Base-by-base conservation (phyloP, 2,797 vertebrate species). In the Dendrocincla tyrannina region DNA sequence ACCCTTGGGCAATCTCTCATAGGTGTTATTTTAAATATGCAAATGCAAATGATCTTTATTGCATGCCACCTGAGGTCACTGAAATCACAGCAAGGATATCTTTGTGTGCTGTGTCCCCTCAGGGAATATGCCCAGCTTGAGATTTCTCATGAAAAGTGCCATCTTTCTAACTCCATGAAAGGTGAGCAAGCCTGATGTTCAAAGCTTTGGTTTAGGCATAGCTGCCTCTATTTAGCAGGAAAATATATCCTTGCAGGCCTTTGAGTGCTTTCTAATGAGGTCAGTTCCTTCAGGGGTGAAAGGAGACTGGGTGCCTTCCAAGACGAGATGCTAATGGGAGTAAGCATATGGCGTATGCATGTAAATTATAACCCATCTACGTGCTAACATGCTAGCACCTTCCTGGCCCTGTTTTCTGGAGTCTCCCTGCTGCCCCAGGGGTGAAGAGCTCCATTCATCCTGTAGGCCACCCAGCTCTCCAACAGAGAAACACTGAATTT, bases 381-480 rank as follows among this genome's bases (percentile, higher is more conserved):
- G 87, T 96, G 96, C 92, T 95, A 95, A 96, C 95, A 95, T 85
- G 89, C 92, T 77, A 88, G 93, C 94, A 97, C 95, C 93, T 96
- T 96, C 72, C 86, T 85, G 84, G 85, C 72, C 86, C 77, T 89
- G 72, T 72, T 88, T 68, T 91, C 70, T 91, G 67, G 56, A 96
- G 92, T 89, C 52, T 92, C 66, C 80, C 52, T 84, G 33, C 91
- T 96, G 93, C 93, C 84, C 91, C 88, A 86, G 93, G 77, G 95
- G 91, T 95, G 96, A 96, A 95, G 82, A 85, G 39, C 72, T 95
- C 66, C 92, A 97, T 97, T 97, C 94, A 97, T 97, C 91, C 91
- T 85, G 59, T 81, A 88, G 96, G 96, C 97, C 97, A 97, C 96
- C 96, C 97, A 97, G 95, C 39, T 96, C 77, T 94, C 60, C 94